A percentile compares a stretch with the other conserved stretches of the same genome.
These are phyloP conservation scores for Pilophorus perplexus DNA, from an alignment of 2,888 invertebrate species.

Conservation along the genomic window DNA sequence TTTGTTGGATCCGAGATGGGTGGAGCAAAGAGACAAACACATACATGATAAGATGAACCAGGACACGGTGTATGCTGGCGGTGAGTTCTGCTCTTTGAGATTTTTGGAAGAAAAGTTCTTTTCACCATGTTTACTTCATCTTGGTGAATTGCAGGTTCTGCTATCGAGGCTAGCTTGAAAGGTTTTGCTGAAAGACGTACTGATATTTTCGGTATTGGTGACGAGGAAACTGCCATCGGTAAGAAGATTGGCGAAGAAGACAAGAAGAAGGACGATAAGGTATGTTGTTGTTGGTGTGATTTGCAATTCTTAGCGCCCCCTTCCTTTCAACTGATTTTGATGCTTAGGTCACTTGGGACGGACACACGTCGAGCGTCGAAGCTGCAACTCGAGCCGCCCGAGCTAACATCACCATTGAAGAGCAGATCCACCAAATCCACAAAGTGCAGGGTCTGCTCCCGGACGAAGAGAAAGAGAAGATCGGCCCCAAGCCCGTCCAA, in stretches of 20 bases:
- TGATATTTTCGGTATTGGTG: conserved; percentile 98
- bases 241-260: conserved; percentile 94
- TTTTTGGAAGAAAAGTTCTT: too few species aligned
- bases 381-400: conserved; percentile 90
- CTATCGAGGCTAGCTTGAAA: conserved; percentile 94
- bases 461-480: conserved; percentile 95
- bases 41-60: conserved; percentile 91
- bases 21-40: conserved; percentile 92
- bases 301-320: not conserved
- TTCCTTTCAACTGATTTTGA: not conserved
- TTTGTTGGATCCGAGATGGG: conserved; percentile 93
- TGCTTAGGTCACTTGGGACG: conserved; percentile 83
- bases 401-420: conserved; percentile 92
- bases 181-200: conserved; percentile 97
- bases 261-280: conserved; percentile 73
- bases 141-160: conserved; percentile 59
- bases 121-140: too few species aligned
- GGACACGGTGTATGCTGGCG: conserved; percentile 75
- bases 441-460: conserved; percentile 91
- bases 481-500: conserved; percentile 80
- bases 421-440: conserved; percentile 93
- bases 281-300: conserved; percentile 39
- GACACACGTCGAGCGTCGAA: conserved; percentile 94
- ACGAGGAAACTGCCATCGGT: conserved; percentile 98
- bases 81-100: conserved; percentile 1